Evolutionary conservation across 2,113 vertebrate genomes (phyloP).

Genomic region (Odontophorus gujanensis): DNA sequence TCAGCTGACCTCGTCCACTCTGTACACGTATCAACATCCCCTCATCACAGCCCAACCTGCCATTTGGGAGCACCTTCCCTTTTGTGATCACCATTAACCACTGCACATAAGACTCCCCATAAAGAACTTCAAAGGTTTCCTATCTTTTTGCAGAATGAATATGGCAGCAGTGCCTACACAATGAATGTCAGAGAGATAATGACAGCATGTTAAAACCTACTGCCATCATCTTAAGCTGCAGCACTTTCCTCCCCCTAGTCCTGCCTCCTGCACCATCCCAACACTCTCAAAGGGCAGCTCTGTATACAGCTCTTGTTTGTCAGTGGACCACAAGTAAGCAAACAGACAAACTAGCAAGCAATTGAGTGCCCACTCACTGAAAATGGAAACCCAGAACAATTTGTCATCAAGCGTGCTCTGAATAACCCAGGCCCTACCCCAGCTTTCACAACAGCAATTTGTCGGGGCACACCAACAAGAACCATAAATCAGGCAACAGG

Average conservation of each 20-base stretch:
- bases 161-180: not conserved
- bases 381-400: not conserved
- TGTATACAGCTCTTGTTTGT: not conserved
- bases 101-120: rapidly evolving
- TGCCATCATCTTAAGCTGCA: not conserved
- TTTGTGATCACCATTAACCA: rapidly evolving
- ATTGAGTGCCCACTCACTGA: not conserved
- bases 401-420: not conserved
- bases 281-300: not conserved
- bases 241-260: not conserved
- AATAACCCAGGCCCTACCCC: slow-evolving; percentile 20
- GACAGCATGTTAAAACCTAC: not conserved
- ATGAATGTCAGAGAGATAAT: too few relatives aligned
- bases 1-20: not conserved
- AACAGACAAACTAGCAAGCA: not conserved
- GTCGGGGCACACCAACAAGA: not conserved
- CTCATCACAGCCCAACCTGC: not conserved
- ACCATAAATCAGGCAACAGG: not conserved
- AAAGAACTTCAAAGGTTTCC: not conserved
- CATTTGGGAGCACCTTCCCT: not conserved
- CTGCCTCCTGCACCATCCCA: not conserved
- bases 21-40: rapidly evolving
- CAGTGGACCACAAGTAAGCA: not conserved
- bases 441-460: slow-evolving; percentile 38
- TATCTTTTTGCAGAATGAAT: not conserved